Base-by-base conservation (phyloP, 2,888 invertebrate genomes). In the Plebejus argus region DNA sequence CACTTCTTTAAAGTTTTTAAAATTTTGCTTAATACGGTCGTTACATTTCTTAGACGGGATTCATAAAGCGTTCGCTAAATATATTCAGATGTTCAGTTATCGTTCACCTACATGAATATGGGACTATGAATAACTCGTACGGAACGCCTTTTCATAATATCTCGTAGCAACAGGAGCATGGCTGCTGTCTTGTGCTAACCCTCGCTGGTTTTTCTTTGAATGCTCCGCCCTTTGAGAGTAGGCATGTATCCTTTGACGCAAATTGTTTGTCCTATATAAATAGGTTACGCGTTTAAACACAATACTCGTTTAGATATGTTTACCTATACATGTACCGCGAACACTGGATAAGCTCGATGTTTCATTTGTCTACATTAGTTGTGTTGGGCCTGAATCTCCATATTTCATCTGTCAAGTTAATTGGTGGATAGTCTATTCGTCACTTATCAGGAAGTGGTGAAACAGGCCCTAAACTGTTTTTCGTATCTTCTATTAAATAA, bases 221-320 rank as follows among this genome's bases (percentile, higher is more conserved):
- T 86, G 91, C 94, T 92, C 94, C 93, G 92, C 93, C 93, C 91
- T 92, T 87, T 86, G 85, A 53, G 74, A 53, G 53, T 49, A 53
- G 74, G 45, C 53, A 74, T 74, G 28, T 53, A 74, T 74, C 49
- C 53, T 28, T 74, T 53, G 74, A 72, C 45, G 45, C 45, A 10
- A 72, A 45, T 28, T 23, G 53, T 49, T 49, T 23, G 74, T 53
- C 49, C 53, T 53, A 33, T 53, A 74, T 74, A 74, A 49, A 49
- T 72, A 20, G 53, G 49, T 74, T 74, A 28, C 53, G 18, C 53
- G 53, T 8, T 74, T 89, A 86, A 86, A 84, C 87, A 87, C 85
- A 88, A 87, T 87, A 83, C 86, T 86, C 77, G 79, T 71, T 45
- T 15, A 66, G 12, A 66, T 66, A 33, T 66, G 28, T 66, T 66